Evolutionary conservation across 2,113 vertebrate genomes (phyloP).

Genomic region (Lagopus muta): DNA sequence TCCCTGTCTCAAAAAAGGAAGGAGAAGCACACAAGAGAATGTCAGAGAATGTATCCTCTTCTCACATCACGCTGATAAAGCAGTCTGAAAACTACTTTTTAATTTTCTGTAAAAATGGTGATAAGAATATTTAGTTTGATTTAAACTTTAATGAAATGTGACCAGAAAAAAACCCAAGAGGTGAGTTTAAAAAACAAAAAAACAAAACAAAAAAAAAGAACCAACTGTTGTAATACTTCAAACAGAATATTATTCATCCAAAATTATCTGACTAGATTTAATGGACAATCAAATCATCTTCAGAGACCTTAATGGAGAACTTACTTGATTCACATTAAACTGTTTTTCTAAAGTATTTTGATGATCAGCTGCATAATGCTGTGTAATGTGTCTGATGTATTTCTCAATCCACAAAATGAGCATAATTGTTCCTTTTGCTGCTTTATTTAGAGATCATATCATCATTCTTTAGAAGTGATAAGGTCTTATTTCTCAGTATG

Average conservation of each 20-base stretch:
- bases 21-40: neutral
- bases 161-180: neutral
- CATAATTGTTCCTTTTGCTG: neutral
- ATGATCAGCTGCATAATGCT: neutral
- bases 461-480: neutral
- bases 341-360: neutral
- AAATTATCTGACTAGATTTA: constrained; percentile 19
- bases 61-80: neutral
- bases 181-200: neutral
- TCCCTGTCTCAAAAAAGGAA: neutral
- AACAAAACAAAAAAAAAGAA: neutral
- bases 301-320: neutral
- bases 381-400: neutral
- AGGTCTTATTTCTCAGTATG: neutral
- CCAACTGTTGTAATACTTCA: neutral
- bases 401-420: neutral
- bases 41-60: neutral
- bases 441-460: neutral
- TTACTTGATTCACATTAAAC: constrained; percentile 12
- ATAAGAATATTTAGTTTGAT: neutral
- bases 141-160: neutral
- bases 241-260: neutral
- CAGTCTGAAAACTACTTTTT: neutral
- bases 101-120: neutral
- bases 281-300: neutral